Percentiles rank a stretch among this genome's conserved stretches.
These are phyloP conservation scores for Lithobates sylvaticus DNA, from an alignment of 2,797 vertebrate species.

Conservation along the genomic window DNA sequence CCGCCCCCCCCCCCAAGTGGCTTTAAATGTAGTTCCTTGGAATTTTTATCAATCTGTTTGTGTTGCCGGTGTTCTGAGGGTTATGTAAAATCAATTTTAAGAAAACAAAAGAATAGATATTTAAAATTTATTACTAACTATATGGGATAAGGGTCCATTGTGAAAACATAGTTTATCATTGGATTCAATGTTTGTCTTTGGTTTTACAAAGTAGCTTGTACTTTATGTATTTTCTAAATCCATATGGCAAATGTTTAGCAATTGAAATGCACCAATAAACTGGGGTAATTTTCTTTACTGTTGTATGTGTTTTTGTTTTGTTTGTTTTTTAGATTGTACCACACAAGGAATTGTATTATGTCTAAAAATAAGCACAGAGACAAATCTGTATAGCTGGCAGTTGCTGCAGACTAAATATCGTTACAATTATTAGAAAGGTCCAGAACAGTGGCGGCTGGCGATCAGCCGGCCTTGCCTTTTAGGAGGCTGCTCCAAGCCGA, in stretches of 20 bases:
- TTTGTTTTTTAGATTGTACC: too few relatives aligned
- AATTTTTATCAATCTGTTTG: constrained; percentile 81
- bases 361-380: too few relatives aligned
- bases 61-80: constrained; percentile 85
- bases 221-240: constrained; percentile 89
- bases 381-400: too few relatives aligned
- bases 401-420: too few relatives aligned
- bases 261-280: constrained; percentile 87
- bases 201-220: constrained; percentile 91
- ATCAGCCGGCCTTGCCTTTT: too few relatives aligned
- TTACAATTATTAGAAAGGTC: too few relatives aligned
- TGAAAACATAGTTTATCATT: constrained; percentile 88
- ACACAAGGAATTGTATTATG: too few relatives aligned
- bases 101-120: constrained; percentile 83
- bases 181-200: constrained; percentile 89
- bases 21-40: constrained; percentile 81
- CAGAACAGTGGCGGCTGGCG: too few relatives aligned
- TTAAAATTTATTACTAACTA: constrained; percentile 89
- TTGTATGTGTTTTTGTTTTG: constrained; percentile 23
- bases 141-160: constrained; percentile 86
- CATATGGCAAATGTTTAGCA: constrained; percentile 87
- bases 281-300: constrained; percentile 85
- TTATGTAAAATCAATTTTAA: constrained; percentile 85
- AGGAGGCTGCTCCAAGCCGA: too few relatives aligned
- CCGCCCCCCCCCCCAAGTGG: constrained; percentile 69